Conservation (phyloP, 2,888 invertebrate species). For the Polyommatus icarus region DNA sequence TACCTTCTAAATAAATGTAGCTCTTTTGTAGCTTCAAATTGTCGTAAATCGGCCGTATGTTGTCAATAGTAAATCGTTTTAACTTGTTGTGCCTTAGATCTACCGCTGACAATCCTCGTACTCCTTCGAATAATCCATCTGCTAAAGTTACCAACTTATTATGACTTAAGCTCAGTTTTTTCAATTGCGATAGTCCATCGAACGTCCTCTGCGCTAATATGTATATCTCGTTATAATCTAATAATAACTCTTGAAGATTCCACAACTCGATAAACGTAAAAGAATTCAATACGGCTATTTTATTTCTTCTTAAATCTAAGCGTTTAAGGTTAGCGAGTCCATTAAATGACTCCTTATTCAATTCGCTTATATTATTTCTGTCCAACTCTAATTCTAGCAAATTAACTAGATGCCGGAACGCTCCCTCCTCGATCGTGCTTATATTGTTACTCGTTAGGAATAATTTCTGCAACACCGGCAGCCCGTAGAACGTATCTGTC, state of each 20-base stretch:
- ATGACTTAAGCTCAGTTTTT: conserved; percentile 86
- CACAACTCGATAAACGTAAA: conserved; percentile 89
- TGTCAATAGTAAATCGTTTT: conserved; percentile 87
- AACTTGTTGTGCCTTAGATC: conserved; percentile 89
- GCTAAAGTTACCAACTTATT: conserved; percentile 87
- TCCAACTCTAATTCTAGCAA: conserved; percentile 90
- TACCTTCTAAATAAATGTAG: conserved; percentile 88
- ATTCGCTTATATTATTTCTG: conserved; percentile 86
- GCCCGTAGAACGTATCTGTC: conserved; percentile 86
- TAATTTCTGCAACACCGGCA: conserved; percentile 86
- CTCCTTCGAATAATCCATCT: conserved; percentile 85
- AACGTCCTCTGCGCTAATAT: conserved; percentile 88
- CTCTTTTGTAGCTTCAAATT: conserved; percentile 87
- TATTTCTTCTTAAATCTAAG: conserved; percentile 87
- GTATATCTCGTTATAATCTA: conserved; percentile 86
- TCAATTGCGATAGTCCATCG: conserved; percentile 86
- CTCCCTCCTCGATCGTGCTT: conserved; percentile 90
- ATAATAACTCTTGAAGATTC: conserved; percentile 84
- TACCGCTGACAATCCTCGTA: conserved; percentile 85
- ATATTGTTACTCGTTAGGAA: conserved; percentile 93
- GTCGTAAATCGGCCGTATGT: conserved; percentile 86
- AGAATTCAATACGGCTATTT: conserved; percentile 87
- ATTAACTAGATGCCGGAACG: conserved; percentile 87
- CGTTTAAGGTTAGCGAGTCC: conserved; percentile 86
- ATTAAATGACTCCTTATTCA: conserved; percentile 88